phyloP scores from a whole-genome alignment of 2,113 vertebrate genomes.

The Phoxinus phoxinus region DNA sequence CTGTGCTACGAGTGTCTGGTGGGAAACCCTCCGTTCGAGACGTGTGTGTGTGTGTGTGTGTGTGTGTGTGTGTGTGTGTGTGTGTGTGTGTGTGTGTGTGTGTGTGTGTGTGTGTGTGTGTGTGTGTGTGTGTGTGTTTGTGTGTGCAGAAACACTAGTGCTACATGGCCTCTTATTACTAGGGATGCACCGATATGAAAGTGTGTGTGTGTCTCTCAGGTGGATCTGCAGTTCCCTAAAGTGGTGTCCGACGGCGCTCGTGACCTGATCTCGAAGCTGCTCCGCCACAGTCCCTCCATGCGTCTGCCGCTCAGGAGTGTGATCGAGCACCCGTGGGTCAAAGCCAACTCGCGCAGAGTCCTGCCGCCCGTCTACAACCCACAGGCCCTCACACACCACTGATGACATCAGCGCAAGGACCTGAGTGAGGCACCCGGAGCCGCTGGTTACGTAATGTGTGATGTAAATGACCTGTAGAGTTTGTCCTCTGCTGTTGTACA shows the following conservation, averaged over 20 bases:
- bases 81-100: no score
- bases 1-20: conserved; percentile 89
- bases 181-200: no score
- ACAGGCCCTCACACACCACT: conserved; percentile 25
- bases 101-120: no score
- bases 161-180: not conserved
- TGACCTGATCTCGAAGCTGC: conserved; percentile 85
- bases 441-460: not conserved
- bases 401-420: not conserved
- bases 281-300: conserved; percentile 80
- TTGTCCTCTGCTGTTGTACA: not conserved
- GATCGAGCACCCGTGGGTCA: conserved; percentile 86
- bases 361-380: conserved; percentile 78
- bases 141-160: no score
- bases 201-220: conserved; percentile 65
- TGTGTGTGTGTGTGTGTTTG: no score
- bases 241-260: conserved; percentile 77
- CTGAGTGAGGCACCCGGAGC: not conserved
- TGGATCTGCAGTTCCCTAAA: conserved; percentile 84
- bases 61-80: no score
- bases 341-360: conserved; percentile 80
- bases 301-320: conserved; percentile 81
- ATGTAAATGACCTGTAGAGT: not conserved
- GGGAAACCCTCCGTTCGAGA: conserved; percentile 89
- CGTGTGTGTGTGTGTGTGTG: no score